These are phyloP conservation scores for Ridgeia piscesae DNA, from an alignment of 1,140 invertebrate species.

Conservation along the genomic window DNA sequence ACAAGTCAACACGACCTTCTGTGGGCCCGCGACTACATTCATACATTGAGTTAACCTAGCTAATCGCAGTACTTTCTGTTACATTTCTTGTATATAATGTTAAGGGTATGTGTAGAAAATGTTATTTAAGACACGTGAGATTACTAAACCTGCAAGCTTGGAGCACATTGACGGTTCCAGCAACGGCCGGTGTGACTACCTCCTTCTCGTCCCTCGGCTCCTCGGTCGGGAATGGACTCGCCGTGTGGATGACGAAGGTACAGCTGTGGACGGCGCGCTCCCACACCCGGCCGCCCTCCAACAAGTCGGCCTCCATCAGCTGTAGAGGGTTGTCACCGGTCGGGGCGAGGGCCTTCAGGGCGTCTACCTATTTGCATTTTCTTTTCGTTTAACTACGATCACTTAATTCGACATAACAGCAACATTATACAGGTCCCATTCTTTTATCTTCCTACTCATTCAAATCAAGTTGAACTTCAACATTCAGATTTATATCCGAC, in stretches of 20 bases:
- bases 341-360: constrained; percentile 55
- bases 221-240: constrained; percentile 62
- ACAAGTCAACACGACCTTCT: too few species aligned
- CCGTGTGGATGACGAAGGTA: constrained; percentile 63
- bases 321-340: constrained; percentile 60
- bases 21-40: too few species aligned
- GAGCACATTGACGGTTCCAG: constrained; percentile 63
- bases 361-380: constrained; percentile 38
- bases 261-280: constrained; percentile 59
- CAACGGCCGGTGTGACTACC: constrained; percentile 61
- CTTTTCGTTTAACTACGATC: background rate
- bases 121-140: background rate
- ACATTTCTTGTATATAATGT: background rate
- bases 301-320: constrained; percentile 53
- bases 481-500: background rate
- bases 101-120: background rate
- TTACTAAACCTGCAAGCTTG: constrained; percentile 53
- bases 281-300: background rate
- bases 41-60: too few species aligned
- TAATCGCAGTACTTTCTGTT: background rate
- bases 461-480: too few species aligned
- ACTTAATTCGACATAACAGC: background rate
- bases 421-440: background rate
- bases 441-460: too few species aligned
- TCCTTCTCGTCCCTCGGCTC: constrained; percentile 57